Conservation (phyloP, 2,113 vertebrate genomes). For the Rhodinocichla rosea region DNA sequence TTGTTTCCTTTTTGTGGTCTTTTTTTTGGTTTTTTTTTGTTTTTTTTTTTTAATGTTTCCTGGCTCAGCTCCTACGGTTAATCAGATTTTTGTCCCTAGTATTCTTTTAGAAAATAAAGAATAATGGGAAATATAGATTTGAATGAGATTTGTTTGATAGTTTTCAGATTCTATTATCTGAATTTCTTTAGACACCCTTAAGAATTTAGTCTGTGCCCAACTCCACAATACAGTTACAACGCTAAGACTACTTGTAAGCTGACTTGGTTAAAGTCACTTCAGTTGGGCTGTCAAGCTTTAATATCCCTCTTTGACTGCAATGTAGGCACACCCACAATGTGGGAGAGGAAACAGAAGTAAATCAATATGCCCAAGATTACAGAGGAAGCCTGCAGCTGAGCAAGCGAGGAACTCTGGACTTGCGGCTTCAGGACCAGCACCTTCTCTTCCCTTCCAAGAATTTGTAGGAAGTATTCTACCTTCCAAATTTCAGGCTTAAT, state of each 20-base stretch:
- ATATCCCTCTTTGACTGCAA: neutral
- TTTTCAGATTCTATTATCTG: neutral
- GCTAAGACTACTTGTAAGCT: neutral
- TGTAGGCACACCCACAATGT: constrained; percentile 19
- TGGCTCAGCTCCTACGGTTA: neutral
- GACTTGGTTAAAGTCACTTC: neutral
- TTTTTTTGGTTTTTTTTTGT: neutral
- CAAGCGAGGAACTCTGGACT: neutral
- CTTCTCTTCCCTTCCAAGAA: neutral
- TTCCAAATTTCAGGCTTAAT: neutral
- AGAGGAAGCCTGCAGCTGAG: neutral
- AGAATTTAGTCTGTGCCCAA: neutral
- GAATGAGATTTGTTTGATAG: neutral
- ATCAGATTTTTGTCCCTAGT: neutral
- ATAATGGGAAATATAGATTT: neutral
- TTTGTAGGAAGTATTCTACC: neutral
- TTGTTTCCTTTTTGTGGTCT: too few species aligned
- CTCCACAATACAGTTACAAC: accelerated
- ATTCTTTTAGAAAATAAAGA: neutral
- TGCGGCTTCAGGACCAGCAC: neutral
- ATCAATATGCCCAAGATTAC: constrained; percentile 34
- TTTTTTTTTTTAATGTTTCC: neutral
- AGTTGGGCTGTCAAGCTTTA: neutral
- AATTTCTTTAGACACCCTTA: neutral
- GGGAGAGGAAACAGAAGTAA: constrained; percentile 40